phyloP scores from a whole-genome alignment of 2,888 invertebrate genomes.

The Dynastes hyllus region DNA sequence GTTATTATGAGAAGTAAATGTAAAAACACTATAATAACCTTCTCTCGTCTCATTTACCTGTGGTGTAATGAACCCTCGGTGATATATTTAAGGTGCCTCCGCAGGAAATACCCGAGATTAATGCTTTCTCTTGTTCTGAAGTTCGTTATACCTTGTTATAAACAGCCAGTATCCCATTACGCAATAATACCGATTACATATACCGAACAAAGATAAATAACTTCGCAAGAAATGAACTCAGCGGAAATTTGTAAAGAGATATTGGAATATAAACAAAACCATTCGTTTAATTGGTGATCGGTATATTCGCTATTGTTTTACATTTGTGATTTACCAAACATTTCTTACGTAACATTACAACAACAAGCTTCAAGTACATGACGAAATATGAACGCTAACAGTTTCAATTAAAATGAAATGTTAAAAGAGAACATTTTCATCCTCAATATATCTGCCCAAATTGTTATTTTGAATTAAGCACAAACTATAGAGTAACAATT shows the following conservation, averaged over 20 bases:
- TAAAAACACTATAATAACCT: conserved; percentile 42
- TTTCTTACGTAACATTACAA: too few relatives aligned
- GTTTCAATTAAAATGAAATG: too few relatives aligned
- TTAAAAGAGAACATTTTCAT: too few relatives aligned
- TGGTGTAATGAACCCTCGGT: conserved; percentile 4
- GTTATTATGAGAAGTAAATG: conserved; percentile 45
- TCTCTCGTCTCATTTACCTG: conserved; percentile 20
- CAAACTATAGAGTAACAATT: too few relatives aligned
- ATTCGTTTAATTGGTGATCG: too few relatives aligned
- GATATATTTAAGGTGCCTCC: conserved; percentile 15
- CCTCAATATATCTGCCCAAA: too few relatives aligned
- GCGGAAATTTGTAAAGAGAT: not conserved
- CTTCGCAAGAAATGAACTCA: not conserved
- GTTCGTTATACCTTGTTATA: conserved; percentile 12
- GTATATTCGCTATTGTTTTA: too few relatives aligned
- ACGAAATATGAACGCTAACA: too few relatives aligned
- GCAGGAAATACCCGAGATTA: conserved; percentile 33
- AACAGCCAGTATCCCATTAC: conserved; percentile 1
- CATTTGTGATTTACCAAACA: too few relatives aligned
- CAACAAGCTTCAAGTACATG: too few relatives aligned
- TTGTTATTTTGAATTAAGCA: too few relatives aligned
- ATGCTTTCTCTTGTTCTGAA: conserved; percentile 13
- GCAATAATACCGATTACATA: not conserved
- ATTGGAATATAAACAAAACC: not conserved
- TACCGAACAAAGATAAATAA: not conserved